These are phyloP conservation scores for Coluber constrictor DNA, from an alignment of 2,797 vertebrate species.

Conservation along the genomic window DNA sequence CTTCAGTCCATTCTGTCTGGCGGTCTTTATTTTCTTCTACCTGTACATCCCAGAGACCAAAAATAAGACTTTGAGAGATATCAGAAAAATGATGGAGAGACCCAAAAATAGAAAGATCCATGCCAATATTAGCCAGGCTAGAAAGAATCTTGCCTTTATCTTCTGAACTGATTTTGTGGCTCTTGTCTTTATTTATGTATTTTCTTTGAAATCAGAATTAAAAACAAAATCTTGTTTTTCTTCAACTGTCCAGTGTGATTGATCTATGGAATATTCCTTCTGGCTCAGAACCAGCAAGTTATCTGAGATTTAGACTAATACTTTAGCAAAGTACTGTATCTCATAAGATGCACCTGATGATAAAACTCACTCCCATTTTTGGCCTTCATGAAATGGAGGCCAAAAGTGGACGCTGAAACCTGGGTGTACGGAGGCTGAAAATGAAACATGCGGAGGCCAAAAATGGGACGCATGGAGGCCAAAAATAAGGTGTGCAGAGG, in stretches of 20 bases:
- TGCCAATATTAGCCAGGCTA: background rate
- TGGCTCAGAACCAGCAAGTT: background rate
- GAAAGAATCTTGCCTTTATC: fast-evolving
- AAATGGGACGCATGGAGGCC: too few relatives aligned
- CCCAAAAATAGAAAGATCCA: background rate
- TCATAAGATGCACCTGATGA: too few relatives aligned
- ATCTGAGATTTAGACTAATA: background rate
- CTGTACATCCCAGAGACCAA: background rate
- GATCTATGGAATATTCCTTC: background rate
- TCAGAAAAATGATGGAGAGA: background rate
- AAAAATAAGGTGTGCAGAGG: too few relatives aligned
- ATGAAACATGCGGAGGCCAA: too few relatives aligned
- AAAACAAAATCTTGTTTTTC: background rate
- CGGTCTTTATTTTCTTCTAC: background rate
- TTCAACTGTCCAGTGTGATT: background rate
- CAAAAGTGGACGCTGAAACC: too few relatives aligned
- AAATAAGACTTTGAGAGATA: background rate
- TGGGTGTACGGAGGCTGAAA: too few relatives aligned
- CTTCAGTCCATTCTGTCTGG: background rate
- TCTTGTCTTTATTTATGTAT: background rate
- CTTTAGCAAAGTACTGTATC: too few relatives aligned
- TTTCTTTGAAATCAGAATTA: background rate
- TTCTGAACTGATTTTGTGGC: background rate
- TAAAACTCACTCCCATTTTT: too few relatives aligned
- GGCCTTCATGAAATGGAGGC: too few relatives aligned